These are phyloP conservation scores for Samia ricini DNA, from an alignment of 1,140 invertebrate species.

Conservation along the genomic window DNA sequence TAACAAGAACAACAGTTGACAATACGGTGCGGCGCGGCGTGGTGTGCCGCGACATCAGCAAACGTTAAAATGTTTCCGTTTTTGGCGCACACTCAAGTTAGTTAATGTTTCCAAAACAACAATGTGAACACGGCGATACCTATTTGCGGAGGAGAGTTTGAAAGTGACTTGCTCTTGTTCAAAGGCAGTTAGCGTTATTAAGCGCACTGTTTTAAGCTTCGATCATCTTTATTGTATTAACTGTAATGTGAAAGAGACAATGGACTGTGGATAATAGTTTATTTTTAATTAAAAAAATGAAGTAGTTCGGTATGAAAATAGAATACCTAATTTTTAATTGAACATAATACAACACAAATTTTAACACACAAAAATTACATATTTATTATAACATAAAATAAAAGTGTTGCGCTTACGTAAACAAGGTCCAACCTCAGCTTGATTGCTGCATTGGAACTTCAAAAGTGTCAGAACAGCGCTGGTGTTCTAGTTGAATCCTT, in stretches of 20 bases:
- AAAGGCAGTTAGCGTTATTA: background rate
- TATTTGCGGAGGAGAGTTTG: slow-evolving; percentile 50
- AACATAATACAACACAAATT: too few relatives aligned
- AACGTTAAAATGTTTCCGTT: slow-evolving; percentile 66
- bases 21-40: slow-evolving; percentile 38
- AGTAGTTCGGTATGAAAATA: too few relatives aligned
- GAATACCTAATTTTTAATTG: too few relatives aligned
- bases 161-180: slow-evolving; percentile 33
- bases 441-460: too few relatives aligned
- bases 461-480: too few relatives aligned
- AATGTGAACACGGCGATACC: slow-evolving; percentile 53
- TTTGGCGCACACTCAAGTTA: slow-evolving; percentile 70
- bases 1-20: slow-evolving; percentile 54
- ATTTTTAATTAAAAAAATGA: too few relatives aligned
- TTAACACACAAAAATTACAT: too few relatives aligned
- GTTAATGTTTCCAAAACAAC: slow-evolving; percentile 73
- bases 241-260: background rate
- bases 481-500: too few relatives aligned
- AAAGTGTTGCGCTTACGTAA: too few relatives aligned
- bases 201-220: background rate
- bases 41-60: slow-evolving; percentile 29
- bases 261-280: background rate
- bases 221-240: background rate
- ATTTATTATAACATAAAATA: too few relatives aligned
- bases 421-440: too few relatives aligned